phyloP scores from a whole-genome alignment of 2,888 invertebrate species.

The Scaptomyza parva region DNA sequence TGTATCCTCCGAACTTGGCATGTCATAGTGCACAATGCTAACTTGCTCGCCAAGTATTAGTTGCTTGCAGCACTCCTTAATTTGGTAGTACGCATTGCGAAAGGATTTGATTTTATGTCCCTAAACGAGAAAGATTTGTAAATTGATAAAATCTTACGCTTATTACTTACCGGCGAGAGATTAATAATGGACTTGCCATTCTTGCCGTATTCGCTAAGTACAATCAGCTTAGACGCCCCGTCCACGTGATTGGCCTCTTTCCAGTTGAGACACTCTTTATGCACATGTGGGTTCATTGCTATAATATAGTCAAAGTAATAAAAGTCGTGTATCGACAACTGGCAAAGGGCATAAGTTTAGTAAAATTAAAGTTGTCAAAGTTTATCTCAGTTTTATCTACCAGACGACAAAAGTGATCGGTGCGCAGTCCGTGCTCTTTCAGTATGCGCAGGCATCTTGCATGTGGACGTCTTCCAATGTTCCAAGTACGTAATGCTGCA shows the following conservation, averaged over 20 bases:
- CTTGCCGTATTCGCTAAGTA: conserved; percentile 39
- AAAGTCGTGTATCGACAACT: conserved; percentile 91
- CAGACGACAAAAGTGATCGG: conserved; percentile 88
- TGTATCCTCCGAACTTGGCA: conserved; percentile 67
- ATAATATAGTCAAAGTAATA: conserved; percentile 93
- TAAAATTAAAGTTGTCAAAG: background rate
- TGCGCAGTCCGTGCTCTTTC: conserved; percentile 87
- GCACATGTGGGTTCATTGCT: conserved; percentile 92
- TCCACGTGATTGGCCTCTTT: conserved; percentile 20
- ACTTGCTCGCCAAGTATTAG: conserved; percentile 63
- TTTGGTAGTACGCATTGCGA: conserved; percentile 66
- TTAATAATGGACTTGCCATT: conserved; percentile 29
- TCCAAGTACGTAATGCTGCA: conserved; percentile 94
- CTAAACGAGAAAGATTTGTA: conserved; percentile 22
- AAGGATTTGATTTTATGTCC: conserved; percentile 60
- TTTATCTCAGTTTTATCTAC: conserved; percentile 42
- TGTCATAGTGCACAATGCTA: conserved; percentile 56
- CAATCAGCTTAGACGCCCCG: conserved; percentile 18
- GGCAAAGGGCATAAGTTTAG: conserved; percentile 11
- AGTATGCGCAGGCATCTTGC: conserved; percentile 86
- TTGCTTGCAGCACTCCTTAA: conserved; percentile 68
- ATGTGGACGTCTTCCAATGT: conserved; percentile 92
- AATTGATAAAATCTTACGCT: no score
- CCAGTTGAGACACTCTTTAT: conserved; percentile 67
- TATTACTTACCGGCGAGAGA: conserved; percentile 53